Base-by-base conservation (phyloP, 1,140 invertebrate species). In the Listronotus bonariensis region DNA sequence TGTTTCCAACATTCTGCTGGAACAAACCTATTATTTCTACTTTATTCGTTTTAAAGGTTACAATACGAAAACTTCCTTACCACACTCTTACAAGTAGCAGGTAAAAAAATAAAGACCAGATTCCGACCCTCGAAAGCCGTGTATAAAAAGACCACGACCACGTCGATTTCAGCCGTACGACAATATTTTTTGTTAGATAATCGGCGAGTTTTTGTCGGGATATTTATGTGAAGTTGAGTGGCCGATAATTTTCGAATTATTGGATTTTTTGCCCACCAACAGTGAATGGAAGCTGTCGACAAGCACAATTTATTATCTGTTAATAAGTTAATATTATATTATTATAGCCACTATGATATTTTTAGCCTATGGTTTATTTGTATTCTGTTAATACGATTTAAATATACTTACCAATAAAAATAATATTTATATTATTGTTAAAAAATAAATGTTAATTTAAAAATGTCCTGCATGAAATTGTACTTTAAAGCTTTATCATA, bases 161-260 rank as follows among this genome's bases (percentile, higher is more conserved):
- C 40, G 20, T 14, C 26, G 55, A 57, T 31, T 46, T 12, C 11
- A 12, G 38, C 55, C 55, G n/a, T 57, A 31, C 55, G 55, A 46
- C 55, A 45, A 48, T 45, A 46, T 57, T 57, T 45, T 57, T 57
- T 45, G 34, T 55, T 55, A 42, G 36, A 11, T 57, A 48, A 46
- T 57, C 43, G 41, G 31, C 42, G 32, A 18, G 20, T 57, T 57
- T 57, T 46, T 41, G 8, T 20, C n/a, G 20, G 14, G 42, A 46
- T 45, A 48, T 57, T 57, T 57, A 48, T 57, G 55, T n/a, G 41
- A 32, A 36, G 43, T 57, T 45, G 43, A 57, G 43, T 46, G 55
- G 43, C 55, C 43, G 38, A 43, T 20, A 18, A 26, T 55, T 41
- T 41, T 18, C 18, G 42, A 15, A 15, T 26, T 41, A 14, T 26